These are phyloP conservation scores for Melanophora roralis DNA, from an alignment of 2,888 invertebrate genomes.

Conservation along the genomic window DNA sequence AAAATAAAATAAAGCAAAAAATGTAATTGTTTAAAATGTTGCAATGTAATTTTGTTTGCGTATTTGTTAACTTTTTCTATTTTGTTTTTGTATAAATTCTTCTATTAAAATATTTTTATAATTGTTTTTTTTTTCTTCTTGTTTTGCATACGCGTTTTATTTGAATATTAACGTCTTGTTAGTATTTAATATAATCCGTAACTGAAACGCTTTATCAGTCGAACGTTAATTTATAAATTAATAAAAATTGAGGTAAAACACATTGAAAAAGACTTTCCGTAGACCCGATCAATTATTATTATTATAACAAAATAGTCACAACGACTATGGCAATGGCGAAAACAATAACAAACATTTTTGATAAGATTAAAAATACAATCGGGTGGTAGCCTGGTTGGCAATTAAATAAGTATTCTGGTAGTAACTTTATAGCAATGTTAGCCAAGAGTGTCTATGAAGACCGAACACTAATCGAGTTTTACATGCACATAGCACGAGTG, in stretches of 20 bases:
- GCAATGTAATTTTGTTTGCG: no score
- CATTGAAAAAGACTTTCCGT: slow-evolving; percentile 6
- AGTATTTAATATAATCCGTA: slow-evolving; percentile 65
- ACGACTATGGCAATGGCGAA: neutral
- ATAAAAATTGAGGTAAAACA: neutral
- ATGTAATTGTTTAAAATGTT: no score
- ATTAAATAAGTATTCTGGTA: neutral
- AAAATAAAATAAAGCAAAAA: no score
- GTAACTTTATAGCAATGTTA: no score
- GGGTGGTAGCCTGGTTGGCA: neutral
- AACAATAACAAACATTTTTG: slow-evolving; percentile 17
- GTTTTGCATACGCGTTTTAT: neutral
- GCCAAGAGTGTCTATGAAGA: no score
- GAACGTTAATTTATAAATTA: slow-evolving; percentile 53
- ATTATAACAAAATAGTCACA: slow-evolving; percentile 21
- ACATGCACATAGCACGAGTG: no score
- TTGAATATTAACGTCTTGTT: slow-evolving; percentile 64
- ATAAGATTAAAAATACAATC: slow-evolving; percentile 44
- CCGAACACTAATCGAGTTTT: no score
- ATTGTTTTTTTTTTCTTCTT: slow-evolving; percentile 9
- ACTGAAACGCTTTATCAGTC: slow-evolving; percentile 66
- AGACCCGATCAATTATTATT: slow-evolving; percentile 33
- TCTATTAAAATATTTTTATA: neutral
- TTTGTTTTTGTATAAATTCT: neutral
- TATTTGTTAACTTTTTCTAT: neutral